Percentiles rank a stretch among this genome's conserved stretches.
Conservation (phyloP, 2,888 invertebrate genomes). For the Erynnis tages region DNA sequence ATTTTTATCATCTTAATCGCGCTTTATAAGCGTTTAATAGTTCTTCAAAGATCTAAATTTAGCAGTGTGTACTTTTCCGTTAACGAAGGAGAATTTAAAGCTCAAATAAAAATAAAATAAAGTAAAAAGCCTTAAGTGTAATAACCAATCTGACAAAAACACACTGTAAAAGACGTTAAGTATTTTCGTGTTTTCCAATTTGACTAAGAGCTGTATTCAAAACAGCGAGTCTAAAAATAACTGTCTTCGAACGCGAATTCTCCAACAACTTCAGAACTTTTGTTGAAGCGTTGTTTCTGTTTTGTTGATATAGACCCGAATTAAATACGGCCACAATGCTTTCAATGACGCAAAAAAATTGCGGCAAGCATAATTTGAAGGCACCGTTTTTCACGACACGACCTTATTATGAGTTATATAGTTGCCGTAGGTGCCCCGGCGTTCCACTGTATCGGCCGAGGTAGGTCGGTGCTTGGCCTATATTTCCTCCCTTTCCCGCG, state of each 20-base stretch:
- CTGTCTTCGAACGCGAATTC: constrained; percentile 6
- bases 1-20: too few species aligned
- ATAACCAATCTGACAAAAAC: too few species aligned
- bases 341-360: constrained; percentile 17
- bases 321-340: constrained; percentile 12
- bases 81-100: too few species aligned
- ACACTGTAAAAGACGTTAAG: background rate
- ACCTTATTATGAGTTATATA: constrained; percentile 49
- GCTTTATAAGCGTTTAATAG: too few species aligned
- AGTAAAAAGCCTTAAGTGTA: too few species aligned
- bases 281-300: constrained; percentile 7
- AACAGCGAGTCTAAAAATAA: constrained; percentile 16
- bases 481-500: constrained; percentile 60
- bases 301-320: constrained; percentile 2
- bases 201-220: constrained; percentile 17
- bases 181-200: constrained; percentile 9
- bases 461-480: constrained; percentile 80
- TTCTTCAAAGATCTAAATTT: too few species aligned
- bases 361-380: constrained; percentile 32
- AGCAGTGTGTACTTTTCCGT: too few species aligned
- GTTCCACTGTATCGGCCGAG: constrained; percentile 65
- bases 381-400: constrained; percentile 35
- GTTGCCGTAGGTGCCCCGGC: constrained; percentile 55
- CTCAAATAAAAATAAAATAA: too few species aligned
- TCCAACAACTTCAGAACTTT: constrained; percentile 16